These are phyloP conservation scores for Drosophila ohnishii DNA, from an alignment of 1,140 invertebrate species.

Conservation along the genomic window DNA sequence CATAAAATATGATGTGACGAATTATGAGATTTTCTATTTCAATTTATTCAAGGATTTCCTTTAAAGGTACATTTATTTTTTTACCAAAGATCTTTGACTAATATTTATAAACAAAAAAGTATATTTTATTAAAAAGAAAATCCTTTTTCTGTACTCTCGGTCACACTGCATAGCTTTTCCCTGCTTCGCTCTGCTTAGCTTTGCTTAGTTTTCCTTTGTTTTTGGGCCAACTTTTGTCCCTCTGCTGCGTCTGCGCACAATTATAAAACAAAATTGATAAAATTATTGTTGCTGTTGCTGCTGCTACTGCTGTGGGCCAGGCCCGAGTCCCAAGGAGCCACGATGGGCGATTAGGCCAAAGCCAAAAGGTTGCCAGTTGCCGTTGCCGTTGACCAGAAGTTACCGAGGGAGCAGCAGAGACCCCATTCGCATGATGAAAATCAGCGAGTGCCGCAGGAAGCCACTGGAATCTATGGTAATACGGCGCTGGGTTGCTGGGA, in stretches of 20 bases:
- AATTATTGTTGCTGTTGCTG: conserved; percentile 63
- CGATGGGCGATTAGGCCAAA: conserved; percentile 73
- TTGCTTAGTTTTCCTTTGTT: conserved; percentile 26
- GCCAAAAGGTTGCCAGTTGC: conserved; percentile 66
- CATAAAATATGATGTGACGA: too few species aligned
- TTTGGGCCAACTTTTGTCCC: conserved; percentile 38
- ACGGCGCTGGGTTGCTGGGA: not conserved
- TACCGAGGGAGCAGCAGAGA: conserved; percentile 20
- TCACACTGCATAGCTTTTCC: conserved; percentile 19
- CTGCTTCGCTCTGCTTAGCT: conserved; percentile 14
- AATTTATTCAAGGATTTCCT: too few species aligned
- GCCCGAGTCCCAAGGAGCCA: conserved; percentile 23
- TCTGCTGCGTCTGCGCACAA: conserved; percentile 67
- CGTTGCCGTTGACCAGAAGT: conserved; percentile 52
- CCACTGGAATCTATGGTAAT: conserved; percentile 40
- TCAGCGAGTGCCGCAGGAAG: conserved; percentile 53
- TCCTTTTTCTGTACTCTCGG: not conserved
- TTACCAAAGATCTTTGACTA: too few species aligned
- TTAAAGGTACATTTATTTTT: too few species aligned
- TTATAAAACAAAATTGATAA: conserved; percentile 82
- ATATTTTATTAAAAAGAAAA: too few species aligned
- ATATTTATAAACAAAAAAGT: too few species aligned
- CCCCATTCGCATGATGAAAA: conserved; percentile 75
- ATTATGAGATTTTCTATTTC: too few species aligned
- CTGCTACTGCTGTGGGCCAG: conserved; percentile 2